phyloP scores from a whole-genome alignment of 2,888 invertebrate species.

The Melinaea marsaeus region DNA sequence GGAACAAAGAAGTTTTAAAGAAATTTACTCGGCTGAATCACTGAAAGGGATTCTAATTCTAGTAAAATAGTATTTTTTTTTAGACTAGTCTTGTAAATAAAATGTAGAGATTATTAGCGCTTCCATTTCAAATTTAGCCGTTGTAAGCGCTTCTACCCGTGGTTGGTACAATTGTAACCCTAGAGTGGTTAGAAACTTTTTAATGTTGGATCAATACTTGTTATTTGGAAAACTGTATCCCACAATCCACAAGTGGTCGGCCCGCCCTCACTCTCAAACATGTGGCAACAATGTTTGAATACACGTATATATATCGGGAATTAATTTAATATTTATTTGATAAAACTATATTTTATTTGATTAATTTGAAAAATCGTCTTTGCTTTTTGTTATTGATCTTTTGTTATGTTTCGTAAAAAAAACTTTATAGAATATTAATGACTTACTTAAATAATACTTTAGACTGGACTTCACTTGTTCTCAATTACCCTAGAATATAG shows the following conservation, averaged over 20 bases:
- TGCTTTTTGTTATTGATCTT: not conserved
- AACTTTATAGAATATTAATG: no score
- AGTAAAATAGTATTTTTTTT: slow-evolving; percentile 1
- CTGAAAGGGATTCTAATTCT: not conserved
- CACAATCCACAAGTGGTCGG: slow-evolving; percentile 73
- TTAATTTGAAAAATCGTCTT: not conserved
- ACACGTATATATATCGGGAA: not conserved
- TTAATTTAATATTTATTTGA: not conserved
- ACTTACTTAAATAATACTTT: not conserved
- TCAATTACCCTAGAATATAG: slow-evolving; percentile 16
- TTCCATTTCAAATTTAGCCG: not conserved
- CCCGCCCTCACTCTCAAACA: slow-evolving; percentile 45
- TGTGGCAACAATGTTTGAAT: slow-evolving; percentile 10
- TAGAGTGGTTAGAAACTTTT: not conserved
- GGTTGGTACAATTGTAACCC: not conserved
- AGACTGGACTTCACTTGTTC: not conserved
- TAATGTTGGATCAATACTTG: slow-evolving; percentile 12
- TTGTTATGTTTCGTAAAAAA: no score
- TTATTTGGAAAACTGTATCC: slow-evolving; percentile 17
- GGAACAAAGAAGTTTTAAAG: slow-evolving; percentile 3
- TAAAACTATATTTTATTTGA: not conserved
- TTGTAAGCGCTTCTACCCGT: not conserved
- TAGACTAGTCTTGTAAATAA: not conserved
- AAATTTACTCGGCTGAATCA: not conserved
- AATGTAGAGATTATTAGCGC: not conserved